Conservation (phyloP, 2,888 invertebrate genomes). For the Conomelus anceps region DNA sequence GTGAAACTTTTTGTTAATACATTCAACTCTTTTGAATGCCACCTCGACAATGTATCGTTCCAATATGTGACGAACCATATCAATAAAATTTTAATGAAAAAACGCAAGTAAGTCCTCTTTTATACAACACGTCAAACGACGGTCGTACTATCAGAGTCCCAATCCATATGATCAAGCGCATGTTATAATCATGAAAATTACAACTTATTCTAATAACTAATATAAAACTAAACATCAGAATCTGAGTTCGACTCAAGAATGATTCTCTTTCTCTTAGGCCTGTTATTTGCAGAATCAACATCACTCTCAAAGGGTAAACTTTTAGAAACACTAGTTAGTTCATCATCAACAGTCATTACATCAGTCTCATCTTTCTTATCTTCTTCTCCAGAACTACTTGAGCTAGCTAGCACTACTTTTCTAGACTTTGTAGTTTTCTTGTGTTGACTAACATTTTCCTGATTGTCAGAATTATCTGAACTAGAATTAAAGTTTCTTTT, state of each 20-base stretch:
- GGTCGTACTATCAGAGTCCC: too few relatives aligned
- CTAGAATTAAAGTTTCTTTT: background rate
- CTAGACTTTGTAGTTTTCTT: background rate
- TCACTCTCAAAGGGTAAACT: background rate
- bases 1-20: too few relatives aligned
- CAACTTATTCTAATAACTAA: background rate
- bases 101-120: too few relatives aligned
- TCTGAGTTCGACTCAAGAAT: background rate
- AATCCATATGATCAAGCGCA: too few relatives aligned
- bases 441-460: background rate
- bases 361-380: background rate
- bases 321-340: background rate
- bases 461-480: background rate
- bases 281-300: background rate
- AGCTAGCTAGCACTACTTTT: background rate
- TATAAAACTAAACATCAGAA: background rate
- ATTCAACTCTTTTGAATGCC: too few relatives aligned
- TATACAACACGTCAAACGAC: too few relatives aligned
- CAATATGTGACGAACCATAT: too few relatives aligned
- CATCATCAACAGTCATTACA: background rate
- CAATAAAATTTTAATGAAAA: too few relatives aligned
- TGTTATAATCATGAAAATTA: too few relatives aligned
- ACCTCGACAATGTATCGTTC: too few relatives aligned
- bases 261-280: background rate
- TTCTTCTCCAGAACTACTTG: background rate